Evolutionary conservation across 2,888 invertebrate genomes (phyloP).

Genomic region (Nymphalis urticae): DNA sequence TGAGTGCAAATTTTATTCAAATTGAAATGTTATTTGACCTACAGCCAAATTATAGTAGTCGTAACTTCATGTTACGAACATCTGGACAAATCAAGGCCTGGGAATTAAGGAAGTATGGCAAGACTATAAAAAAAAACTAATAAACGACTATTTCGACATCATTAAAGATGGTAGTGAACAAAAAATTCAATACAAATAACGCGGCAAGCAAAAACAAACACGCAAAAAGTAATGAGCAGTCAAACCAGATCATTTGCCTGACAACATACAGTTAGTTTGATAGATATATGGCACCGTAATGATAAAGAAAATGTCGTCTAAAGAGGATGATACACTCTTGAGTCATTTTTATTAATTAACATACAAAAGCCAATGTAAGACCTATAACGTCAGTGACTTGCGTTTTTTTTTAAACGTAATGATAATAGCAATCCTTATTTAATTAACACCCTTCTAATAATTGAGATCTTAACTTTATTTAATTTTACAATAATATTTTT

Average conservation of each 20-base stretch:
- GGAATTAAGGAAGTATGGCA: slow-evolving; percentile 68
- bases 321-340: neutral
- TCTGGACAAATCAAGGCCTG: slow-evolving; percentile 73
- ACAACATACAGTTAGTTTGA: slow-evolving; percentile 58
- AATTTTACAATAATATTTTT: too few species aligned
- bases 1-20: slow-evolving; percentile 35
- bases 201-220: slow-evolving; percentile 39
- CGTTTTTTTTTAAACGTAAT: neutral
- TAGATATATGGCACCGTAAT: slow-evolving; percentile 11
- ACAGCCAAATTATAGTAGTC: slow-evolving; percentile 48
- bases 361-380: neutral
- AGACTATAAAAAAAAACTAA: slow-evolving; percentile 56
- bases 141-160: slow-evolving; percentile 64
- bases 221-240: slow-evolving; percentile 43
- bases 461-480: too few species aligned
- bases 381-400: neutral
- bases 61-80: slow-evolving; percentile 59
- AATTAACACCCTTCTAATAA: too few species aligned
- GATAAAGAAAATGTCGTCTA: neutral
- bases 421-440: too few species aligned
- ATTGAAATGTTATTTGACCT: slow-evolving; percentile 42
- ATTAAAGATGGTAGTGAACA: slow-evolving; percentile 64
- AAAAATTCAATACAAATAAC: slow-evolving; percentile 53
- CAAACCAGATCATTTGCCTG: slow-evolving; percentile 66
- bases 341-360: neutral